These are phyloP conservation scores for Smutsia gigantea DNA, from an alignment of 2,797 vertebrate genomes.

Conservation along the genomic window DNA sequence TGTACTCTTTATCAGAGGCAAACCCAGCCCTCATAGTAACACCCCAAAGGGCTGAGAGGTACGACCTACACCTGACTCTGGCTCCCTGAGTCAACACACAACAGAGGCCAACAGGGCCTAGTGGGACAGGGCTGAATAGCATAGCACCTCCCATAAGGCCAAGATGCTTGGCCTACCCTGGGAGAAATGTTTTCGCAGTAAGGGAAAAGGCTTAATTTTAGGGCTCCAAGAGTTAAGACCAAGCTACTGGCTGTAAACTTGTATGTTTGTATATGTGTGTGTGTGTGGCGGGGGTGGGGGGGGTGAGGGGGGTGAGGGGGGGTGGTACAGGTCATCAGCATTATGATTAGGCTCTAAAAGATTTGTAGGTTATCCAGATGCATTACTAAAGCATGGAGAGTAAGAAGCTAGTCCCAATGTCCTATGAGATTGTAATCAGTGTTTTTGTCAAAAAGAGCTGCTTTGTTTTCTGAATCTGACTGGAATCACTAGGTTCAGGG, in stretches of 20 bases:
- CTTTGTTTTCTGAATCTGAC: conserved; percentile 24
- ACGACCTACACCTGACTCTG: conserved; percentile 35
- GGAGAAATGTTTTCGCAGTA: neutral
- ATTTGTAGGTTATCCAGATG: neutral
- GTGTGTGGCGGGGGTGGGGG: neutral
- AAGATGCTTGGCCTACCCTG: neutral
- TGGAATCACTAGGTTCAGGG: neutral
- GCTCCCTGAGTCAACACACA: conserved; percentile 70
- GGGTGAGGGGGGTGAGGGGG: neutral
- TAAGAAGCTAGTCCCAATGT: neutral
- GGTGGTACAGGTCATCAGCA: neutral
- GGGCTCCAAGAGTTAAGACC: conserved; percentile 6
- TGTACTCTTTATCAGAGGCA: conserved; percentile 38
- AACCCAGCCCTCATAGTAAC: neutral
- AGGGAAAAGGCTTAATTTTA: conserved; percentile 28
- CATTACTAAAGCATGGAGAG: neutral
- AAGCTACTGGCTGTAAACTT: conserved; percentile 39
- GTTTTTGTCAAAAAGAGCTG: neutral
- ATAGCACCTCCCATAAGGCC: conserved; percentile 31
- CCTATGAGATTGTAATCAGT: neutral
- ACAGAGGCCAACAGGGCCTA: conserved; percentile 56
- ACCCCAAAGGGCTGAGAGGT: neutral
- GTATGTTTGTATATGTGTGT: neutral
- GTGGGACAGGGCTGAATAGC: conserved; percentile 41
- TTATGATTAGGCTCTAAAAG: conserved; percentile 23